These are phyloP conservation scores for Drosophila paranaensis DNA, from an alignment of 2,888 invertebrate genomes.

Conservation along the genomic window DNA sequence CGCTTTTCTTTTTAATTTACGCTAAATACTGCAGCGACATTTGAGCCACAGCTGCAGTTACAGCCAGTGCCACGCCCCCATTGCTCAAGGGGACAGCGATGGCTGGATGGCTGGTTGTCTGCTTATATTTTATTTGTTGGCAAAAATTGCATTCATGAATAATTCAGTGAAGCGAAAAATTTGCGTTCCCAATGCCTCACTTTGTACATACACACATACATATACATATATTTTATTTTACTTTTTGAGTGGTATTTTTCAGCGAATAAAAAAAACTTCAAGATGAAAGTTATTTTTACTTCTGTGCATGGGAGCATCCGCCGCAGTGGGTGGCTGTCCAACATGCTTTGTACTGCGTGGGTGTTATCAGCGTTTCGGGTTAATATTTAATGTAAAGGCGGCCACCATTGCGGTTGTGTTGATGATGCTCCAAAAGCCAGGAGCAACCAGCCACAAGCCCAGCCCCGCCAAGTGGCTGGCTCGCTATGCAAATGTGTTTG, in stretches of 20 bases:
- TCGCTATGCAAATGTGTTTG: slow-evolving; percentile 61
- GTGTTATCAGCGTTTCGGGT: slow-evolving; percentile 73
- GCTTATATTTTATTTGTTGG: slow-evolving; percentile 77
- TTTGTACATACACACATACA: slow-evolving; percentile 13
- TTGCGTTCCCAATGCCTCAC: slow-evolving; percentile 47
- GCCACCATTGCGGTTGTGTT: slow-evolving; percentile 54
- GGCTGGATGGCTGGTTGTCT: slow-evolving; percentile 41
- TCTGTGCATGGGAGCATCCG: slow-evolving; percentile 47
- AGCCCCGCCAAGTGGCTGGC: slow-evolving; percentile 31
- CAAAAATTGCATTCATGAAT: slow-evolving; percentile 82
- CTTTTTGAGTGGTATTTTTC: slow-evolving; percentile 11
- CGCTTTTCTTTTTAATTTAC: slow-evolving; percentile 61
- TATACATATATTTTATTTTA: slow-evolving; percentile 5
- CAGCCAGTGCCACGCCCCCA: slow-evolving; percentile 36
- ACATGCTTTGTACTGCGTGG: slow-evolving; percentile 61
- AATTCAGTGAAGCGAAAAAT: slow-evolving; percentile 79
- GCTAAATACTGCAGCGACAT: slow-evolving; percentile 67
- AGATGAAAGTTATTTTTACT: slow-evolving; percentile 57
- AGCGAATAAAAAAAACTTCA: slow-evolving; percentile 23
- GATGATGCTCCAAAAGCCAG: slow-evolving; percentile 49
- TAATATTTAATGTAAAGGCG: slow-evolving; percentile 80
- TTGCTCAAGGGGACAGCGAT: slow-evolving; percentile 18
- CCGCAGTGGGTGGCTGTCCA: slow-evolving; percentile 25
- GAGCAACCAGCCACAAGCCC: not conserved
- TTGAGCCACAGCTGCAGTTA: slow-evolving; percentile 55